Conservation (phyloP, 2,797 vertebrate genomes). For the Rhodeus uyekii region DNA sequence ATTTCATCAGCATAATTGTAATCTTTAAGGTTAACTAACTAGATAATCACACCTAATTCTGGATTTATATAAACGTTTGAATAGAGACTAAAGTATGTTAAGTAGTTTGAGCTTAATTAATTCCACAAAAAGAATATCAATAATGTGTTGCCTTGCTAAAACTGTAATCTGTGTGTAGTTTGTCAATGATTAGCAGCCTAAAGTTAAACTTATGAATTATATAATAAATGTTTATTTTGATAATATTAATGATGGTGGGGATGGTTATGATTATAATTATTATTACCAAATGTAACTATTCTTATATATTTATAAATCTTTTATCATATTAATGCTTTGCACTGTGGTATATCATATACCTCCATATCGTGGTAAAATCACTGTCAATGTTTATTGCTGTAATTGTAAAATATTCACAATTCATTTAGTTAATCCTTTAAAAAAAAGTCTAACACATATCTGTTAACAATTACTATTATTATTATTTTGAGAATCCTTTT, state of each 20-base stretch:
- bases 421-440: not conserved
- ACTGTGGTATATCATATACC: too few species aligned
- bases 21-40: not conserved
- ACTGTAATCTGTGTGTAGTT: not conserved
- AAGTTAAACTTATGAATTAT: not conserved
- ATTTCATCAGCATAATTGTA: not conserved
- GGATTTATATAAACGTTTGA: slow-evolving; percentile 48
- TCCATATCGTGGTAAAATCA: not conserved
- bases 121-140: not conserved
- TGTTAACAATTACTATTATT: not conserved
- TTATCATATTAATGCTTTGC: not conserved
- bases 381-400: not conserved
- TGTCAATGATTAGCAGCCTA: not conserved
- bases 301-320: not conserved
- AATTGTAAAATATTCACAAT: not conserved
- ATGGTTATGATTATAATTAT: not conserved
- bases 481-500: not conserved
- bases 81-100: too few species aligned
- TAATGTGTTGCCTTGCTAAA: not conserved
- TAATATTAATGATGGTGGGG: not conserved
- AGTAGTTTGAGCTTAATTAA: not conserved
- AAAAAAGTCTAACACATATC: not conserved
- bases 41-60: not conserved
- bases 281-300: not conserved
- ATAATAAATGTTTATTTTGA: not conserved